Evolutionary conservation across 1,140 invertebrate species (phyloP).

Genomic region (Heterodera carotae): DNA sequence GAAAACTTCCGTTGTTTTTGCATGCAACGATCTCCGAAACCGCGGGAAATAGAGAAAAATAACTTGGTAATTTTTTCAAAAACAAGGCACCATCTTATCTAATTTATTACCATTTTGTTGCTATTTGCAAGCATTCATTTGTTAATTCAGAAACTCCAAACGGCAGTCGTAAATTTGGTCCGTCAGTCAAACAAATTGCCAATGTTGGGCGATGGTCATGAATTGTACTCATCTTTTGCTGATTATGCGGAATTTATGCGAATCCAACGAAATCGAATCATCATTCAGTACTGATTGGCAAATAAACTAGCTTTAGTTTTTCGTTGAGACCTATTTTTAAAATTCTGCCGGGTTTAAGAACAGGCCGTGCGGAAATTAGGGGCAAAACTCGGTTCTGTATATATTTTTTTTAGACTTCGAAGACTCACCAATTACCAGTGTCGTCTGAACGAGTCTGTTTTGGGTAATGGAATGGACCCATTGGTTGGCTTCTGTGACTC

Average conservation of each 20-base stretch:
- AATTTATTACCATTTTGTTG: background rate
- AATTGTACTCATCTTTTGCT: slow-evolving; percentile 38
- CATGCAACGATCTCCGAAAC: no score
- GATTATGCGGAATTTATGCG: slow-evolving; percentile 36
- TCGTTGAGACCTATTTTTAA: no score
- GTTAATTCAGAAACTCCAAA: slow-evolving; percentile 43
- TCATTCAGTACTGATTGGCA: slow-evolving; percentile 22
- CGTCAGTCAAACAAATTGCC: slow-evolving; percentile 34
- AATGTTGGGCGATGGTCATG: slow-evolving; percentile 33
- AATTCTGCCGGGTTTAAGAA: no score
- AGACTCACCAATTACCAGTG: slow-evolving; percentile 1
- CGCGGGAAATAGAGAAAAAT: no score
- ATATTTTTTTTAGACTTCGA: slow-evolving; percentile 11
- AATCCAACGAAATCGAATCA: slow-evolving; percentile 15
- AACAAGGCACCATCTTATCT: no score
- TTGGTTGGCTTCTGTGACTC: slow-evolving; percentile 24
- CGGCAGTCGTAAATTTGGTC: slow-evolving; percentile 23
- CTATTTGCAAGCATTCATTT: background rate
- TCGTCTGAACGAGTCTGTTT: slow-evolving; percentile 16
- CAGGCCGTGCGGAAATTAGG: no score
- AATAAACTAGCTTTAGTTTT: background rate
- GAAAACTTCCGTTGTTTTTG: no score
- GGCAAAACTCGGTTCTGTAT: no score
- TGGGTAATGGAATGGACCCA: slow-evolving; percentile 21
- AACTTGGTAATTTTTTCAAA: no score